Conservation (phyloP, 1,140 invertebrate species). For the Gyrodactylus salaris region DNA sequence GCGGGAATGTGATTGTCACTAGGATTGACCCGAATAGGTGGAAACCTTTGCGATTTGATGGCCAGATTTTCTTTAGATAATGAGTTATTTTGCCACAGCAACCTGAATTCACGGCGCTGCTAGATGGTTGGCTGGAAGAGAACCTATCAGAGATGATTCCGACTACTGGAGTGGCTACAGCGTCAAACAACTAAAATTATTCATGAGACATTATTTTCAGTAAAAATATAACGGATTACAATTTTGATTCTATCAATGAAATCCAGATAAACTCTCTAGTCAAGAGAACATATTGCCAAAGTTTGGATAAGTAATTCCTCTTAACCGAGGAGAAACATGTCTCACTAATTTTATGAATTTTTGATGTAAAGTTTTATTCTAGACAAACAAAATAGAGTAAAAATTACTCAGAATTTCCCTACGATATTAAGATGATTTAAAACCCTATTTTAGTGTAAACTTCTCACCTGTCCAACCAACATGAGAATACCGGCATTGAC, state of each 20-base stretch:
- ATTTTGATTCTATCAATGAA: too few relatives aligned
- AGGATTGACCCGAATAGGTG: slow-evolving; percentile 3
- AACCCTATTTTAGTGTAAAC: too few relatives aligned
- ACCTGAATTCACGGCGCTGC: background rate
- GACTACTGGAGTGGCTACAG: background rate
- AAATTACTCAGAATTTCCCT: too few relatives aligned
- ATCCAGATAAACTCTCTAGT: too few relatives aligned
- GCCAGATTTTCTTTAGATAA: background rate
- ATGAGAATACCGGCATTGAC: background rate
- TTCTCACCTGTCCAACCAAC: background rate
- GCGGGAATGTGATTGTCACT: background rate
- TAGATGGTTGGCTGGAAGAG: background rate
- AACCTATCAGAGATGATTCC: slow-evolving; percentile 2
- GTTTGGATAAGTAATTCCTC: too few relatives aligned
- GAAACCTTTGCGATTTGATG: background rate
- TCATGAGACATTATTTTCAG: too few relatives aligned
- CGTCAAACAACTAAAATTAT: background rate
- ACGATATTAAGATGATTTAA: too few relatives aligned
- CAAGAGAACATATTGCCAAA: too few relatives aligned
- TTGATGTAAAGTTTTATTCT: too few relatives aligned
- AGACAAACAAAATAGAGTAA: too few relatives aligned
- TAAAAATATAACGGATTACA: background rate
- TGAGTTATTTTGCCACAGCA: background rate
- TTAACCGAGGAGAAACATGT: too few relatives aligned
- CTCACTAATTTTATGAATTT: too few relatives aligned